These are phyloP conservation scores for Piaya cayana DNA, from an alignment of 2,113 vertebrate genomes.

Conservation along the genomic window DNA sequence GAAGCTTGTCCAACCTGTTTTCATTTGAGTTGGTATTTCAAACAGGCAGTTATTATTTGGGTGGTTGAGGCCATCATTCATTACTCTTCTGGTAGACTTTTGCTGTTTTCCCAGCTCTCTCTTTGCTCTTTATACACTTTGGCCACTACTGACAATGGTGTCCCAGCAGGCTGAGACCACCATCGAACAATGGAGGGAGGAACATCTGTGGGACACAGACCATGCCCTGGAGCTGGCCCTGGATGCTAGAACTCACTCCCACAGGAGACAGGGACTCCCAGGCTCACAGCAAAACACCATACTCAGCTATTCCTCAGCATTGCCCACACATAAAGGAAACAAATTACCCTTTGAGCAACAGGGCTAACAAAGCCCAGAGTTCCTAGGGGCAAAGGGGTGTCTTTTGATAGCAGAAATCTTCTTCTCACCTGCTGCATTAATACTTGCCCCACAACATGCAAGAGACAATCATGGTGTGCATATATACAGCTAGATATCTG, in stretches of 20 bases:
- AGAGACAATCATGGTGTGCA: neutral
- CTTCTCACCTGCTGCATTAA: neutral
- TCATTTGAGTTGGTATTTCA: constrained; percentile 28
- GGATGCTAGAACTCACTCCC: neutral
- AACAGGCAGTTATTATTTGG: constrained; percentile 42
- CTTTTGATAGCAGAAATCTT: neutral
- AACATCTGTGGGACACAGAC: neutral
- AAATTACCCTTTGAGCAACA: neutral
- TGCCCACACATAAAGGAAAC: neutral
- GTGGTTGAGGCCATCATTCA: constrained; percentile 1
- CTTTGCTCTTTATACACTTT: neutral
- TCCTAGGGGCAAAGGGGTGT: neutral
- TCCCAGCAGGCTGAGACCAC: neutral
- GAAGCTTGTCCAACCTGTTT: constrained; percentile 57
- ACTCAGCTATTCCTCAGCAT: neutral
- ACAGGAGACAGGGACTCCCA: neutral
- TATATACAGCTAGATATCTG: neutral
- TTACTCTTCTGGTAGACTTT: neutral
- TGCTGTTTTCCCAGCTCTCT: constrained; percentile 13
- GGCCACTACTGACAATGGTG: neutral
- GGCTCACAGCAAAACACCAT: neutral
- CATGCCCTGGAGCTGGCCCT: neutral
- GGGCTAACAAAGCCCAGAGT: neutral
- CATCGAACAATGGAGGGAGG: neutral
- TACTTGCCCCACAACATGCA: neutral